These are phyloP conservation scores for Strix occidentalis DNA, from an alignment of 2,797 vertebrate genomes.

Conservation along the genomic window DNA sequence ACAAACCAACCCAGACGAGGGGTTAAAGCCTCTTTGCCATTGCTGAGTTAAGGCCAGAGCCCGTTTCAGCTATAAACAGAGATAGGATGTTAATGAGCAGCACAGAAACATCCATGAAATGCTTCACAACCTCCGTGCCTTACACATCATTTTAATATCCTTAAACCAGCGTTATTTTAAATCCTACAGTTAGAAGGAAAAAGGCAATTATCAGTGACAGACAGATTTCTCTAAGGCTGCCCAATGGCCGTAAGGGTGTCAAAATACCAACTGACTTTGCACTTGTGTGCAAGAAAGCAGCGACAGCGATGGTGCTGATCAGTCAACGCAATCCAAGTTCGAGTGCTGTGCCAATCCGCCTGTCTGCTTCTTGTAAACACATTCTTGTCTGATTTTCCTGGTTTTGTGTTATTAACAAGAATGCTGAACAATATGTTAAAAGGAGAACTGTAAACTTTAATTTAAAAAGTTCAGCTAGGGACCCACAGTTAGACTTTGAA, in stretches of 20 bases:
- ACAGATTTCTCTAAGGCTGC: neutral
- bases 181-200: neutral
- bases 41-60: neutral
- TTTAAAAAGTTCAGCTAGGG: neutral
- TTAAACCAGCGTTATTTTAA: neutral
- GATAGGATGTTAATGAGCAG: neutral
- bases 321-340: neutral
- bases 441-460: neutral
- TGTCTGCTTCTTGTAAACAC: neutral
- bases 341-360: neutral
- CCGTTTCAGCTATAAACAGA: neutral
- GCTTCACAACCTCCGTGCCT: neutral
- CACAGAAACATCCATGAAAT: neutral
- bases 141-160: neutral
- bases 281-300: neutral
- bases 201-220: neutral
- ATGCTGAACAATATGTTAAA: neutral
- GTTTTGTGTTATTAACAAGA: neutral
- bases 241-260: neutral
- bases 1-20: accelerated
- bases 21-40: neutral
- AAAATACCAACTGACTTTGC: neutral
- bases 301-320: neutral
- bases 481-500: neutral
- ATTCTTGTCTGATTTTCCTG: neutral